Conservation (phyloP, 2,888 invertebrate genomes). For the Apodemia duryi region DNA sequence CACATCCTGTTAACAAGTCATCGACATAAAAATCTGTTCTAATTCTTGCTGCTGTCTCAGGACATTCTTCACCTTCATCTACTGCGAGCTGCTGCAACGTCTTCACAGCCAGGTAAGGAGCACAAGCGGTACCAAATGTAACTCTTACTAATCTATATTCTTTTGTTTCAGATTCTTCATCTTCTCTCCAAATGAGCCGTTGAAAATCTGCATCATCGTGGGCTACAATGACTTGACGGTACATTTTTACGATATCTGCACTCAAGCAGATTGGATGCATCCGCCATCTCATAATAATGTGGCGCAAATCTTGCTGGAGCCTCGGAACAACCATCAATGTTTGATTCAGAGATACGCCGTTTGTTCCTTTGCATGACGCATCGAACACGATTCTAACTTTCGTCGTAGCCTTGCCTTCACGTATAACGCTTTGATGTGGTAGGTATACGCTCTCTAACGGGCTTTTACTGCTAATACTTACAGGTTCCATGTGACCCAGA, state of each 20-base stretch:
- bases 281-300: not conserved
- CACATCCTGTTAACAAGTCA: slow-evolving; percentile 21
- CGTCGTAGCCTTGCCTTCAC: slow-evolving; percentile 32
- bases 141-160: slow-evolving; percentile 1
- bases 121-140: slow-evolving; percentile 14
- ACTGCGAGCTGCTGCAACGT: slow-evolving; percentile 6
- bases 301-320: not conserved
- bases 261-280: not conserved
- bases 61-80: not conserved
- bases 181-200: slow-evolving; percentile 10
- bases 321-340: not conserved
- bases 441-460: slow-evolving; percentile 28
- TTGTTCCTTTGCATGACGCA: slow-evolving; percentile 1
- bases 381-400: slow-evolving; percentile 37
- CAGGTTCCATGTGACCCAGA: slow-evolving; percentile 16
- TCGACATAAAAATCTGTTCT: slow-evolving; percentile 18
- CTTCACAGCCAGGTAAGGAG: slow-evolving; percentile 14
- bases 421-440: slow-evolving; percentile 37
- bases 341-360: not conserved
- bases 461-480: not conserved
- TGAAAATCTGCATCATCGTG: not conserved
- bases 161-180: not conserved
- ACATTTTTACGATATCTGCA: not conserved
- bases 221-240: not conserved
- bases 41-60: slow-evolving; percentile 11